Evolutionary conservation across 2,888 invertebrate genomes (phyloP), one percentile per base, ranked within the genome.

Genomic region (Amblyjoppa fuscipennis): DNA sequence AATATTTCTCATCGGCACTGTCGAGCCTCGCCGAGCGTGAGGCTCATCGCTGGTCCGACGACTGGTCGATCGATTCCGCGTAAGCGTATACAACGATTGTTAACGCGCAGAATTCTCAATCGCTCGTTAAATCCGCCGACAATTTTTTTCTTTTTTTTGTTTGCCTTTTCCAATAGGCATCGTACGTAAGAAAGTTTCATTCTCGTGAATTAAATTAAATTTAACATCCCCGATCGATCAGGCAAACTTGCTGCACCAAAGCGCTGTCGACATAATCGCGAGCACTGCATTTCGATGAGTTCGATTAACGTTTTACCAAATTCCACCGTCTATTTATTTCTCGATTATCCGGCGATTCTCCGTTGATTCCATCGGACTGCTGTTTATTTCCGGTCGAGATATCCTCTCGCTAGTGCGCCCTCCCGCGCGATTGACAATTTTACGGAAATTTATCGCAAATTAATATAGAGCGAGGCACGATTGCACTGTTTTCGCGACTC

Each of bases 21-120:
- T 49, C 70, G 41, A 73, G 49, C 34, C 68, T 41, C n/a, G 41
- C 49, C 56, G 76, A 70, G 70, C 73, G 45, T 61, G 49, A 74
- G 56, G 59, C 34, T 80, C 70, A 70, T 69, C 83, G 77, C 45
- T 11, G 51, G 31, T 53, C 66, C 16, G 64, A 68, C 69, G 38
- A 70, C 41, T 20, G 81, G 76, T 85, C 84, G 84, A 85, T 85
- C 81, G 81, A 34, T 64, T 77, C 56, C 74, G 59, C 74, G 45
- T 31, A 31, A 25, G 49, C 76, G 75, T 49, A 34, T 34, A 68
- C 64, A 69, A 49, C 34, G 53, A 78, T 84, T 81, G 77, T 81
- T 81, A 16, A 6, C 16, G 77, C 64, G 45, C 76, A 78, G 69
- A 78, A 69, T 64, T 61, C 38, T 45, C 74, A 73, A 71, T 76